These are phyloP conservation scores for Drosophila truncata DNA, from an alignment of 1,140 invertebrate species.

Conservation along the genomic window DNA sequence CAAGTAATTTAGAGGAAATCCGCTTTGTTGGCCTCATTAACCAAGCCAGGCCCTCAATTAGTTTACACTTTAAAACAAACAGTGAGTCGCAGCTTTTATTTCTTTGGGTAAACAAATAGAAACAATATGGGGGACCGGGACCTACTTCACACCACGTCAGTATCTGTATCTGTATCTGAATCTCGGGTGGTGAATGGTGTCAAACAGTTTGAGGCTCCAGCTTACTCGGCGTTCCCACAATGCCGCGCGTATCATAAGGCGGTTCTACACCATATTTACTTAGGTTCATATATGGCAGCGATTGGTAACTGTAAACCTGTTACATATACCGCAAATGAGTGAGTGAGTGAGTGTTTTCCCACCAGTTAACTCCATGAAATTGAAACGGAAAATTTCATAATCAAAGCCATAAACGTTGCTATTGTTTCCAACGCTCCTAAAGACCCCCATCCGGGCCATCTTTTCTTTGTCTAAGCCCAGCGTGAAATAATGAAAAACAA, in stretches of 20 bases:
- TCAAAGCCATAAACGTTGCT: constrained; percentile 66
- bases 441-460: constrained; percentile 1
- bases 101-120: constrained; percentile 18
- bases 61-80: constrained; percentile 34
- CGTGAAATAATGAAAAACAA: constrained; percentile 36
- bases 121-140: constrained; percentile 15
- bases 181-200: constrained; percentile 25
- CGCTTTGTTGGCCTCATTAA: constrained; percentile 17
- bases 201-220: constrained; percentile 14
- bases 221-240: constrained; percentile 47
- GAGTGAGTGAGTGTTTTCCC: constrained; percentile 58
- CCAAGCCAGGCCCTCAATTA: constrained; percentile 15
- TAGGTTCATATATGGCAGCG: constrained; percentile 34
- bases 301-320: constrained; percentile 71
- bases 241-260: constrained; percentile 11
- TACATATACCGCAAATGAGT: constrained; percentile 17
- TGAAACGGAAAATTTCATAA: constrained; percentile 74
- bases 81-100: constrained; percentile 38
- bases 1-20: constrained; percentile 14
- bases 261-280: constrained; percentile 8
- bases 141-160: constrained; percentile 24
- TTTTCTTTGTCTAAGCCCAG: constrained; percentile 37
- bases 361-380: constrained; percentile 67
- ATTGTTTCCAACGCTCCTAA: constrained; percentile 52
- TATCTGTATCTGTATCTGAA: constrained; percentile 15